Percentiles rank a stretch among this genome's conserved stretches.
phyloP scores from a whole-genome alignment of 2,888 invertebrate genomes.

The Apoderus coryli region DNA sequence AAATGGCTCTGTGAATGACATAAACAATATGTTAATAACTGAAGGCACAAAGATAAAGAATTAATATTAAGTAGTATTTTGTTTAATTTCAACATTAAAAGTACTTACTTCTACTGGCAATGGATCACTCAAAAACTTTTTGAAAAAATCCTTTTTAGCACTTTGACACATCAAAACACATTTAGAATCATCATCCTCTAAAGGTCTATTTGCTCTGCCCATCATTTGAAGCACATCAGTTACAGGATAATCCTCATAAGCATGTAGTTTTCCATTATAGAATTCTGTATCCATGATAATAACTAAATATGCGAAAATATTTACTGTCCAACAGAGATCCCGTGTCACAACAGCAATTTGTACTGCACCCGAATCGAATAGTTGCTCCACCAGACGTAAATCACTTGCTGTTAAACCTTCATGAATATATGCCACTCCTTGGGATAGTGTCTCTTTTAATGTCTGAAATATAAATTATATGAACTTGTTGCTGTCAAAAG shows the following conservation, averaged over 20 bases:
- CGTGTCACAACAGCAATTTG: slow-evolving; percentile 86
- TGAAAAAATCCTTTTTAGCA: slow-evolving; percentile 97
- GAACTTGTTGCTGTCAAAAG: no score
- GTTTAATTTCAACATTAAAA: no score
- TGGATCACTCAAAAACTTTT: slow-evolving; percentile 94
- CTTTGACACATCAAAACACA: slow-evolving; percentile 94
- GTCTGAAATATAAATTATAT: slow-evolving; percentile 44
- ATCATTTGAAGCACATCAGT: slow-evolving; percentile 97
- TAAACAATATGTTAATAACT: slow-evolving; percentile 1
- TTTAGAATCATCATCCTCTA: slow-evolving; percentile 83
- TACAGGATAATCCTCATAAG: slow-evolving; percentile 96
- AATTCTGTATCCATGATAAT: slow-evolving; percentile 94
- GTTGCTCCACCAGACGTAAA: slow-evolving; percentile 78
- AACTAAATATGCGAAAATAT: slow-evolving; percentile 83
- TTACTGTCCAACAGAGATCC: slow-evolving; percentile 85
- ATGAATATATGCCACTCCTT: slow-evolving; percentile 95
- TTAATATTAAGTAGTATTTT: no score
- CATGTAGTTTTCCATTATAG: slow-evolving; percentile 68
- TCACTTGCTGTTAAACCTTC: slow-evolving; percentile 82
- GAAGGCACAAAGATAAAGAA: no score
- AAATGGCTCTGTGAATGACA: slow-evolving; percentile 62
- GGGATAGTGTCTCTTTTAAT: slow-evolving; percentile 78
- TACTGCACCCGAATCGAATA: slow-evolving; percentile 86
- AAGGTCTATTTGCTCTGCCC: slow-evolving; percentile 86
- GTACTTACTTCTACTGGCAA: slow-evolving; percentile 71